phyloP scores from a whole-genome alignment of 2,888 invertebrate species.

The Altica lythri region DNA sequence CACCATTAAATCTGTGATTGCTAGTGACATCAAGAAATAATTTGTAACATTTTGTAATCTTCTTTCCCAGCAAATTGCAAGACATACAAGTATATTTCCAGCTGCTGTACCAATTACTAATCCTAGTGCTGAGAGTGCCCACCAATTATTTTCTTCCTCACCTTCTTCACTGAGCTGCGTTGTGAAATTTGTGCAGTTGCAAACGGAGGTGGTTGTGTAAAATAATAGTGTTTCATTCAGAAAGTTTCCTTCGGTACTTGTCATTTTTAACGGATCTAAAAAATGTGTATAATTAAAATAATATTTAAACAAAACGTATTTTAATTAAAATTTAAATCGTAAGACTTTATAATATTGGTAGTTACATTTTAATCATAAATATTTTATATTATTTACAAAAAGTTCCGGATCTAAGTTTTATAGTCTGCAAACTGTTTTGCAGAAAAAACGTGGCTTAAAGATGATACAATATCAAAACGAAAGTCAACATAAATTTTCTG shows the following conservation, averaged over 20 bases:
- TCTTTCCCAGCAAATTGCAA: constrained; percentile 90
- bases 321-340: too few species aligned
- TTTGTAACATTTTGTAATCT: constrained; percentile 95
- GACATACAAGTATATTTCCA: constrained; percentile 91
- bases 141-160: constrained; percentile 70
- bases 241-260: constrained; percentile 1
- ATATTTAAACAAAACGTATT: background rate
- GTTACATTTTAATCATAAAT: too few species aligned
- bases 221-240: constrained; percentile 11
- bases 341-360: too few species aligned
- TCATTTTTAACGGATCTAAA: constrained; percentile 2
- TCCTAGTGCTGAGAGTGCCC: constrained; percentile 76
- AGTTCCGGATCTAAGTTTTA: too few species aligned
- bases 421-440: too few species aligned
- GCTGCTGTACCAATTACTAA: constrained; percentile 85
- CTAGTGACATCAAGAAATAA: constrained; percentile 94
- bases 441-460: too few species aligned
- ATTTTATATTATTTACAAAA: too few species aligned
- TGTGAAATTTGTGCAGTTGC: constrained; percentile 9
- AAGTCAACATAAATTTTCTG: too few species aligned
- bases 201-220: constrained; percentile 6
- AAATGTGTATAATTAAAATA: background rate
- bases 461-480: too few species aligned
- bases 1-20: constrained; percentile 93
- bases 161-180: constrained; percentile 7